These are phyloP conservation scores for Orycteropus afer DNA, from an alignment of 2,113 vertebrate species.

Conservation along the genomic window DNA sequence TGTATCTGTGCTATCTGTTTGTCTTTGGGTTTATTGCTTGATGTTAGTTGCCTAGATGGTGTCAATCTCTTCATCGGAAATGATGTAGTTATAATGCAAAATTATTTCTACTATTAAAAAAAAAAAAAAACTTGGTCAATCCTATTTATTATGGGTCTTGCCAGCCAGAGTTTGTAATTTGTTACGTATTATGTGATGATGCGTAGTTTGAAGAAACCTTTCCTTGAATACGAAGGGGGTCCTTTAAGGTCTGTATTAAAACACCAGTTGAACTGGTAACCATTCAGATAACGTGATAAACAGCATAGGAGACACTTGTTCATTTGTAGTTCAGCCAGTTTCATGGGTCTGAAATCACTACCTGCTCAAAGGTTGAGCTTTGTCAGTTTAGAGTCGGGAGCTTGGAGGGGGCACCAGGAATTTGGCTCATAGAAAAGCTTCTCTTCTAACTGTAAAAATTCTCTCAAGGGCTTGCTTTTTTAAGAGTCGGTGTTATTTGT, in stretches of 20 bases:
- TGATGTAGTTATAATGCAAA: constrained; percentile 4
- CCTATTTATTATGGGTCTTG: background rate
- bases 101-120: background rate
- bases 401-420: background rate
- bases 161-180: constrained; percentile 31
- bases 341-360: constrained; percentile 61
- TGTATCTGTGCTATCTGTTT: background rate
- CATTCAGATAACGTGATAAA: constrained; percentile 62
- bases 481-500: constrained; percentile 61
- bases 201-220: background rate
- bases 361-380: constrained; percentile 56
- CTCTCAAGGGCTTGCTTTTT: constrained; percentile 27
- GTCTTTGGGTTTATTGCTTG: constrained; percentile 37
- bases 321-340: constrained; percentile 69
- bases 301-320: constrained; percentile 47
- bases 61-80: background rate
- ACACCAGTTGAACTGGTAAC: constrained; percentile 28
- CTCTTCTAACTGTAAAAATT: background rate
- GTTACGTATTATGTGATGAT: background rate
- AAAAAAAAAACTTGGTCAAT: background rate
- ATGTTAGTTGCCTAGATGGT: background rate
- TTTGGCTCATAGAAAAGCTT: background rate
- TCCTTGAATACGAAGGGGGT: background rate
- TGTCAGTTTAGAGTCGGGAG: constrained; percentile 10
- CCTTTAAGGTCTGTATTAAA: constrained; percentile 52